Conservation (phyloP, 1,140 invertebrate species). For the Drosophila teissieri region DNA sequence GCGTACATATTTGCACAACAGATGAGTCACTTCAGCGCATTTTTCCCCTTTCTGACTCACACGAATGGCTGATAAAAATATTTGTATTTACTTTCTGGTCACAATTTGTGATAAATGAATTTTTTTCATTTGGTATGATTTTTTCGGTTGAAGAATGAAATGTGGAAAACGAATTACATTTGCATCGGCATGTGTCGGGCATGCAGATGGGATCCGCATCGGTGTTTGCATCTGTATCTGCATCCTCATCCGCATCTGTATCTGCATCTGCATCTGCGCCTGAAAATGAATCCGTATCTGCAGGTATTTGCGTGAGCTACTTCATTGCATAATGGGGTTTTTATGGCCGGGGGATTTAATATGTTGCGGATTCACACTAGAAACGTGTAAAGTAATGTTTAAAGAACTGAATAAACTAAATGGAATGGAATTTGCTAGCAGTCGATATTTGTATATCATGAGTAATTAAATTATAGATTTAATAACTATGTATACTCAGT, state of each 20-base stretch:
- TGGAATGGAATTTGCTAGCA: neutral
- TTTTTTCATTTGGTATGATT: neutral
- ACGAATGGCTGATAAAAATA: slow-evolving; percentile 14
- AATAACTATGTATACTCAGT: neutral
- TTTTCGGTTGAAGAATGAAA: slow-evolving; percentile 1
- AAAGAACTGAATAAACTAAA: neutral
- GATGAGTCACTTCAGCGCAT: slow-evolving; percentile 1
- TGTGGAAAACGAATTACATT: slow-evolving; percentile 24
- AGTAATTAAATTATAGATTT: neutral
- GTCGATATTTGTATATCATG: neutral
- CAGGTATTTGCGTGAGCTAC: slow-evolving; percentile 4
- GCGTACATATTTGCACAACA: slow-evolving; percentile 1
- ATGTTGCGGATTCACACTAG: neutral
- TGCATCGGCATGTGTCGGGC: slow-evolving; percentile 17
- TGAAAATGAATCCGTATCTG: too few species aligned
- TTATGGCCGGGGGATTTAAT: slow-evolving; percentile 13
- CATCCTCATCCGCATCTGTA: neutral
- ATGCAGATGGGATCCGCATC: slow-evolving; percentile 1
- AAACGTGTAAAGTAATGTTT: neutral
- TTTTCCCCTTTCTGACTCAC: neutral
- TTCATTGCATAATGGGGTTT: slow-evolving; percentile 19
- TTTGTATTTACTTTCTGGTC: slow-evolving; percentile 30
- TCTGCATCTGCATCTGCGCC: neutral
- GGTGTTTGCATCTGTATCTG: slow-evolving; percentile 2
- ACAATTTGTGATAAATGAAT: slow-evolving; percentile 16